Evolutionary conservation across 2,888 invertebrate genomes (phyloP), one percentile per base, ranked within the genome.

Genomic region (Chalcosyrphus nemorum): DNA sequence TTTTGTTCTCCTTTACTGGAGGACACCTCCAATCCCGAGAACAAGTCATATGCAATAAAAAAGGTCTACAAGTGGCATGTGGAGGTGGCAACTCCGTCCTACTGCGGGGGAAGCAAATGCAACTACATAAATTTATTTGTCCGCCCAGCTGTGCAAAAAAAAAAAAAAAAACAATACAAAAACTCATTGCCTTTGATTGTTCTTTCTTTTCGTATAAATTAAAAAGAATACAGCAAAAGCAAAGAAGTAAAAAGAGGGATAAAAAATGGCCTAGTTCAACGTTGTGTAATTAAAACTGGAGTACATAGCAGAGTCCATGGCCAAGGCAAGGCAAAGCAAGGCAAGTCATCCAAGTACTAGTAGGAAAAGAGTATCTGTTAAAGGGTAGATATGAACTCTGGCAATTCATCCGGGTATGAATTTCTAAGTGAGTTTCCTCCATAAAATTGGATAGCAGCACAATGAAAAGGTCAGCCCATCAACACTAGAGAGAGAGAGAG

Each of bases 231-330:
- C 21, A 32, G 21, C 45, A 71, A 29, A 4, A 45, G 9, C 6
- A 17, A 17, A 47, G 35, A 11, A 35, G 4, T n/a, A n/a, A 45
- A 43, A 13, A 45, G 35, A 57, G 27, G 45, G 56, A 47, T 9
- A 50, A 41, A 52, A 45, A 43, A 65, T 76, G 81, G 71, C 81
- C 76, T 81, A 81, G 63, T 75, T 81, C 17, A 47, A 19, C 38
- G 41, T 77, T 81, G 70, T 59, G 57, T 71, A 81, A 81, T 81
- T 76, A 76, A 71, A 81, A 70, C 63, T 57, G 56, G 52, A 68
- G 61, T 61, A 65, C 4, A 47, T 41, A 63, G 65, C 47, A 50
- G 43, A 74, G 57, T 57, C 65, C 75, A 75, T 57, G 75, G 75
- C 65, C 75, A 75, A 75, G 65, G 54, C 41, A 41, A 24, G 24